phyloP scores from a whole-genome alignment of 2,888 invertebrate species.

The Hybos culiciformis region DNA sequence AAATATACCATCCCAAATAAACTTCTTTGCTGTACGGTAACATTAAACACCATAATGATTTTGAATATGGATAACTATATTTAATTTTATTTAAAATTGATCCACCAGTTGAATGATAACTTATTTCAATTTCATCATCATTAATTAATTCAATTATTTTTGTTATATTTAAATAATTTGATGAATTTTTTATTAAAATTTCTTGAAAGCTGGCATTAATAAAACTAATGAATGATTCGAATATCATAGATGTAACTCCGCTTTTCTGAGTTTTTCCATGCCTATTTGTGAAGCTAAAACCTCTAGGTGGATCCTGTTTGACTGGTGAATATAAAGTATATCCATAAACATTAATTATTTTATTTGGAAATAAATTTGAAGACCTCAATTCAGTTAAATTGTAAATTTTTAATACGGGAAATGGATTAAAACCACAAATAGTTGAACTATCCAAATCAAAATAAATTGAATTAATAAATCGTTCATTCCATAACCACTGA shows the following conservation, averaged over 20 bases:
- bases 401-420: slow-evolving; percentile 3
- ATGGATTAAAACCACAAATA: slow-evolving; percentile 4
- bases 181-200: background rate
- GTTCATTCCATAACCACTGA: too few relatives aligned
- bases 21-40: slow-evolving; percentile 1
- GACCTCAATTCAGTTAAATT: slow-evolving; percentile 1
- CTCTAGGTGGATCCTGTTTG: slow-evolving; percentile 7
- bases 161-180: background rate
- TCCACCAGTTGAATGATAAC: slow-evolving; percentile 1
- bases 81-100: background rate
- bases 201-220: background rate
- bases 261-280: background rate
- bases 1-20: background rate
- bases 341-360: slow-evolving; percentile 4
- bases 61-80: slow-evolving; percentile 1
- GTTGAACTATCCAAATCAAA: background rate
- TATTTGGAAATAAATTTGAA: background rate
- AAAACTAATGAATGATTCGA: background rate
- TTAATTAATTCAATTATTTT: background rate
- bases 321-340: slow-evolving; percentile 9
- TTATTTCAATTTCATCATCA: background rate
- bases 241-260: background rate
- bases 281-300: slow-evolving; percentile 3
- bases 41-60: slow-evolving; percentile 1
- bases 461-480: background rate